Percentiles rank a stretch among this genome's conserved stretches.
Conservation (phyloP, 2,797 vertebrate genomes). For the Hylomyscus alleni region DNA sequence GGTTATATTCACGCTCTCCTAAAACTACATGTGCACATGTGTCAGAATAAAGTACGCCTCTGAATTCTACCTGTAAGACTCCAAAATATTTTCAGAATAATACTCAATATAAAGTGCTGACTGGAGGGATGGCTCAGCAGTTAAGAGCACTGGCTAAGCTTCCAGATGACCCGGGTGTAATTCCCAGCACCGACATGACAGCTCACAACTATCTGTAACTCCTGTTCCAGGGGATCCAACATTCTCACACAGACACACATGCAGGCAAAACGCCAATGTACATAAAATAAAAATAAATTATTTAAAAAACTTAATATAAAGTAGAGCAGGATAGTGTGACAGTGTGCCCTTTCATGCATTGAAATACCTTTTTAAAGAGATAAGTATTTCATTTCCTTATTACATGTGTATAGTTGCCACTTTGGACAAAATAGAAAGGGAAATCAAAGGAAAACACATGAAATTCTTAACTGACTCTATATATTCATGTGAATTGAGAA, state of each 20-base stretch:
- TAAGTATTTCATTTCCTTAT: slow-evolving; percentile 37
- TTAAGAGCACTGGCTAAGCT: background rate
- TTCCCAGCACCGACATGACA: background rate
- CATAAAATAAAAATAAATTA: background rate
- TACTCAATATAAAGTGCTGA: slow-evolving; percentile 6
- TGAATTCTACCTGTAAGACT: slow-evolving; percentile 44
- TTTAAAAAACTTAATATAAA: slow-evolving; percentile 37
- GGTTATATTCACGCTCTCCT: background rate
- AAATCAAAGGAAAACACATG: background rate
- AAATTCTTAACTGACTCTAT: slow-evolving; percentile 17
- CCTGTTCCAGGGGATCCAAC: background rate
- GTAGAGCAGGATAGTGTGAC: background rate
- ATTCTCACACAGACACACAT: background rate
- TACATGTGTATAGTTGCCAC: background rate
- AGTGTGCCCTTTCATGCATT: background rate
- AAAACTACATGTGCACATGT: background rate
- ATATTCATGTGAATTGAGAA: slow-evolving; percentile 49
- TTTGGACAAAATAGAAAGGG: background rate
- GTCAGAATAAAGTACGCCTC: background rate
- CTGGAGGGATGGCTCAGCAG: background rate
- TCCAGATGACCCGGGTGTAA: background rate
- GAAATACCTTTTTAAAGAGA: background rate
- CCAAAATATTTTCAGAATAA: slow-evolving; percentile 49
- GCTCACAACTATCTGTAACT: background rate
- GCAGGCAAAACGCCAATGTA: background rate